Percentiles rank a stretch among this genome's conserved stretches.
Evolutionary conservation across 2,797 vertebrate species (phyloP).

Genomic region (Adrianichthys oophorus): DNA sequence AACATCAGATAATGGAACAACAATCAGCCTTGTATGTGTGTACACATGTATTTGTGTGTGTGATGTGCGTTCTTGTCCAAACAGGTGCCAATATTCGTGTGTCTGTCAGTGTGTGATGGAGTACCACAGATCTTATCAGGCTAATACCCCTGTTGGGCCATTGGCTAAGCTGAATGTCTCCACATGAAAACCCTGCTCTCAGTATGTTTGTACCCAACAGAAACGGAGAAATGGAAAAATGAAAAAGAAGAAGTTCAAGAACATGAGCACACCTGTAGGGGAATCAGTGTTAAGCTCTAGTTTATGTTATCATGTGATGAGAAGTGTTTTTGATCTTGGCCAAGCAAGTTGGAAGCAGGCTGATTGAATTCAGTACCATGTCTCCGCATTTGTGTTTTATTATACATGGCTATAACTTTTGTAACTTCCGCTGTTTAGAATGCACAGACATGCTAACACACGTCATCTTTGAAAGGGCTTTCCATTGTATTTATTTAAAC

Average conservation of each 20-base stretch:
- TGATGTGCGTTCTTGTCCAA: constrained; percentile 18
- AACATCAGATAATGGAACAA: constrained; percentile 70
- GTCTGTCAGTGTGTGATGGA: constrained; percentile 49
- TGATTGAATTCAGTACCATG: constrained; percentile 27
- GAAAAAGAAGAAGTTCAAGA: constrained; percentile 27
- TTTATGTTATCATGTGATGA: constrained; percentile 57
- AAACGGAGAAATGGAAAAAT: constrained; percentile 22
- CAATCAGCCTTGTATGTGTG: constrained; percentile 68
- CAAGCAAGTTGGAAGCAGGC: constrained; percentile 16
- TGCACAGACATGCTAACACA: too few relatives aligned
- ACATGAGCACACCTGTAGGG: constrained; percentile 4
- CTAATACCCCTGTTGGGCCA: constrained; percentile 56
- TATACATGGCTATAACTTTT: background rate
- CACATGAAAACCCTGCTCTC: constrained; percentile 55
- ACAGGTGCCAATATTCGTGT: constrained; percentile 34
- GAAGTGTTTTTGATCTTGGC: constrained; percentile 51
- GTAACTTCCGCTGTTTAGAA: too few relatives aligned
- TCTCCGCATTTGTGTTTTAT: constrained; percentile 27
- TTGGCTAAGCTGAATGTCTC: constrained; percentile 48
- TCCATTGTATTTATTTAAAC: too few relatives aligned
- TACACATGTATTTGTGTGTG: constrained; percentile 42
- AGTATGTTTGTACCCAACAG: constrained; percentile 38
- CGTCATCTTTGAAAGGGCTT: too few relatives aligned
- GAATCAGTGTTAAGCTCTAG: constrained; percentile 37
- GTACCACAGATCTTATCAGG: constrained; percentile 52